Base-by-base conservation (phyloP, 1,140 invertebrate genomes). In the Drosophila ananassae region DNA sequence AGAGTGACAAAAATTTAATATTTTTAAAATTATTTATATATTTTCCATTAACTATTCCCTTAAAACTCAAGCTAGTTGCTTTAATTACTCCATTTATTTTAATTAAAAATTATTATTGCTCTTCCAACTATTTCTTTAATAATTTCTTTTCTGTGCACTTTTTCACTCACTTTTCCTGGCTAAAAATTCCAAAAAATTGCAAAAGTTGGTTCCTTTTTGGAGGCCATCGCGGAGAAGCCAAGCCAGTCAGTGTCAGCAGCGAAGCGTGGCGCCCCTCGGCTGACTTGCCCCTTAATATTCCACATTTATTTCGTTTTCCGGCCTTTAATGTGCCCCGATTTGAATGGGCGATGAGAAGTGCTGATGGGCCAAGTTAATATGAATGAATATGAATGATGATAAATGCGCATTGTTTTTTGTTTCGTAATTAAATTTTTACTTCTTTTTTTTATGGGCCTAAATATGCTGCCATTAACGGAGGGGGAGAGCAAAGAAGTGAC, bases 361-460 rank as follows among this genome's bases (percentile, higher is more conserved):
- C 71, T 75, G 73, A 75, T 74, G 50, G 57, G 59, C 71, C 51
- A 72, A 60, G 67, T 57, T 69, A 69, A 71, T 69, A 53, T 60
- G 37, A 59, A 51, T 72, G 66, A 60, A 72, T 52, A 51, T 72
- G 66, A 60, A 72, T 52, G 48, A 72, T 72, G 68, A 72, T 72
- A 72, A 72, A 72, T 72, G 54, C 66, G 25, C 28, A 72, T 44
- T 50, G 54, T 51, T 72, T 28, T 52, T 47, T 58, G 37, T 60
- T 72, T 37, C 54, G 39, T 72, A 72, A 72, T 72, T 72, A 72
- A 72, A 72, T 72, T 73, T 72, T 12, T 47, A 51, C 30, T 41
- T 53, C 51, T 28, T 39, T 59, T 59, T 44, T 71, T 54, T 69
- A 58, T n/a, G 24, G 32, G n/a, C 59, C 62, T 24, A 66, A 63